Evolutionary conservation across 1,140 invertebrate species (phyloP), one percentile per base, ranked within the genome.

Genomic region (Bombus sylvicola): DNA sequence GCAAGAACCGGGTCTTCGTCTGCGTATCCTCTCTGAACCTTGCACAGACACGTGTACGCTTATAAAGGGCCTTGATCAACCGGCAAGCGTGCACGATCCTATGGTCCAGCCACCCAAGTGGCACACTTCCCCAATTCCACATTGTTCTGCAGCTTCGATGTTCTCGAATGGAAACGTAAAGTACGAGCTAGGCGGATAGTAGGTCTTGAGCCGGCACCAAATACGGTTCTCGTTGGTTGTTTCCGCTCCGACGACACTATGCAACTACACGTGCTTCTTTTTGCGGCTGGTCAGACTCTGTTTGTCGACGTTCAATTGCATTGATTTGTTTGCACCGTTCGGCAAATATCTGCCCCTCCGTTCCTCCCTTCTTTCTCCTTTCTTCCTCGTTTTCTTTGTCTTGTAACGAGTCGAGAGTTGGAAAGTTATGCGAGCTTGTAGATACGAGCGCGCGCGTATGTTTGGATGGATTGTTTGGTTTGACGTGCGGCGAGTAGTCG

Each of bases 101-200:
- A 22, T 39, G 64, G 74, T 39, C 59, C 72, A 71, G 37, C 81
- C 57, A 74, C 43, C 64, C 72, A 64, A 64, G 47, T 81, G 80
- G 81, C 85, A 87, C 72, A 88, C 80, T 88, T 88, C 71, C 80
- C 81, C 80, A 88, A 88, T 88, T 88, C 77, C 62, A 47, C 74
- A 81, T 88, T 88, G 83, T 88, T 88, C 66, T 10, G 25, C 37
- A 8, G 18, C 73, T 6, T 9, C 18, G 47, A n/a, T 77, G 43
- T 59, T 57, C 47, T 76, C 25, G 43, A 53, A 76, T 43, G 73
- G 73, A 66, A 77, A 74, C 13, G 34, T 62, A 9, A 69, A 74
- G 43, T 69, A 77, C 74, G 64, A 83, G 47, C 64, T 83, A 83
- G 41, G n/a, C 47, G 34, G 62, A 39, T 83, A 69, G 81, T 76